phyloP scores from a whole-genome alignment of 1,140 invertebrate species.

The Diorhabda carinulata region DNA sequence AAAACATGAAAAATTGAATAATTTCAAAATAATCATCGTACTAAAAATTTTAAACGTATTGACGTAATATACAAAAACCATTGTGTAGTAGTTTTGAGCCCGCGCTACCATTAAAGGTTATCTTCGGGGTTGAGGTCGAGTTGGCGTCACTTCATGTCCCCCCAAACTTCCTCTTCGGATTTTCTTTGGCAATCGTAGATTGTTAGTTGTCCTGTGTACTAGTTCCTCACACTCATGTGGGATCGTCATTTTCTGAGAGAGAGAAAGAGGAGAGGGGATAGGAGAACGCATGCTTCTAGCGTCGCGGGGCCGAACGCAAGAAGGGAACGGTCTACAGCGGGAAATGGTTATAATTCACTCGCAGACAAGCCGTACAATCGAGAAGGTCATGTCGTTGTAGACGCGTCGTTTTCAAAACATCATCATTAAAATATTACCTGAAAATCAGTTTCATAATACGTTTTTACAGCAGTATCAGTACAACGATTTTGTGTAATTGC shows the following conservation, averaged over 20 bases:
- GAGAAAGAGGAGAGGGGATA: constrained; percentile 33
- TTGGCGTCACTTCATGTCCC: constrained; percentile 26
- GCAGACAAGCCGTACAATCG: constrained; percentile 9
- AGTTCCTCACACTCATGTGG: constrained; percentile 24
- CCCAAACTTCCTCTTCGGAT: constrained; percentile 17
- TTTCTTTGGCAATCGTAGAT: constrained; percentile 38
- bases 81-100: constrained; percentile 3
- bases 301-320: constrained; percentile 38
- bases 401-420: constrained; percentile 5
- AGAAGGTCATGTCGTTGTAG: constrained; percentile 8
- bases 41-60: not conserved
- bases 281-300: constrained; percentile 29
- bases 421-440: not conserved
- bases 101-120: constrained; percentile 27
- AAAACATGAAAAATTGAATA: too few relatives aligned
- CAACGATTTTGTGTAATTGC: too few relatives aligned
- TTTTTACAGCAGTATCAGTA: too few relatives aligned
- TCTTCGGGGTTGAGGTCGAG: constrained; percentile 39
- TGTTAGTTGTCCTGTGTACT: constrained; percentile 23
- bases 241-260: constrained; percentile 14
- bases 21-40: too few relatives aligned
- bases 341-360: constrained; percentile 33
- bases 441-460: too few relatives aligned
- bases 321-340: constrained; percentile 29
- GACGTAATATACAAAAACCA: constrained; percentile 1